Evolutionary conservation across 2,888 invertebrate species (phyloP), one percentile per base, ranked within the genome.

Genomic region (Crocallis elinguaria): DNA sequence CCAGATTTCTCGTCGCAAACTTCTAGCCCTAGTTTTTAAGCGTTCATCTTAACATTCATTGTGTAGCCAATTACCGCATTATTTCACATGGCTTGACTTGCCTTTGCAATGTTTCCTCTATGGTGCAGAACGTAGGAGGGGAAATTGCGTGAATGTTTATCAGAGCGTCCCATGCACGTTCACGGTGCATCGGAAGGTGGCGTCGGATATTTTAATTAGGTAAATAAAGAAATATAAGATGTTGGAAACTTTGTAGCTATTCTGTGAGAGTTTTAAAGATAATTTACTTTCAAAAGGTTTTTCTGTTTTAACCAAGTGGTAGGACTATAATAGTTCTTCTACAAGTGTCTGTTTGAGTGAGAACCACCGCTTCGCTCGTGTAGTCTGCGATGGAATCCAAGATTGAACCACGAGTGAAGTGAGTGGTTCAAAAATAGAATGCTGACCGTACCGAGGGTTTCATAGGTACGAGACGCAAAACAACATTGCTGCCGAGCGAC

Each of bases 151-250:
- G 52, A 11, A 48, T 45, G 61, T 42, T 69, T 77, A 78, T 73
- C 66, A 79, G 79, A 81, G 75, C 77, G 72, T 68, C 62, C 54
- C 62, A 63, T 71, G 72, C 71, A 67, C 74, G 71, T 60, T 58
- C 48, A 50, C 53, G 56, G 69, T 75, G 78, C 76, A 80, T 74
- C 72, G 71, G 71, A 75, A 79, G 75, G 72, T 73, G 75, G 71
- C 76, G 66, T 69, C 71, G 63, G 60, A 66, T 60, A 54, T 57
- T 52, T 48, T 61, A 55, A 58, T 74, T 64, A 62, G 60, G 64
- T 58, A 56, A 11, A 19, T 19, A 19, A 19, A 19, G 9, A 27
- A n/a, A 7, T n/a, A n/a, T 0, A 3, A 27, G 27, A 23, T 8
- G 23, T 23, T 8, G 7, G 6, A 6, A 23, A 5, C 7, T 6